A percentile compares a stretch with the other conserved stretches of the same genome.
Conservation (phyloP, 1,140 invertebrate species). For the Antheraea mylitta region DNA sequence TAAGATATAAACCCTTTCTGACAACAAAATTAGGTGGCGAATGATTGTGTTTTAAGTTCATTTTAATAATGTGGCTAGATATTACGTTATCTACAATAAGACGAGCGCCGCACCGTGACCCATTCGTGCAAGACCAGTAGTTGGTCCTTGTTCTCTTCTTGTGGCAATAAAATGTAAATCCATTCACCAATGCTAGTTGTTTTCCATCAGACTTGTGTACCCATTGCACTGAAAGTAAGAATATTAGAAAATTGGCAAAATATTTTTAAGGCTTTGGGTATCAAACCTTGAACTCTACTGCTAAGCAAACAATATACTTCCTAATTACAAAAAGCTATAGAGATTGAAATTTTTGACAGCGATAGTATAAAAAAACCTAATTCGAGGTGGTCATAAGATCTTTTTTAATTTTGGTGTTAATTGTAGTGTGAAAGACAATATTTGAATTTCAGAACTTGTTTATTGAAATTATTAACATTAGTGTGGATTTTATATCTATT, state of each 20-base stretch:
- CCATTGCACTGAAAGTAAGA: slow-evolving; percentile 22
- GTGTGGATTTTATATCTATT: too few relatives aligned
- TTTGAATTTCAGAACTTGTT: too few relatives aligned
- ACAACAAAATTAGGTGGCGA: slow-evolving; percentile 14
- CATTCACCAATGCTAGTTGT: slow-evolving; percentile 20
- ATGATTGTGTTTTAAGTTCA: slow-evolving; percentile 17
- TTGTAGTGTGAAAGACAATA: too few relatives aligned
- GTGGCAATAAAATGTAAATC: slow-evolving; percentile 29
- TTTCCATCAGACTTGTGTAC: slow-evolving; percentile 22
- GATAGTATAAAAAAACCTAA: too few relatives aligned
- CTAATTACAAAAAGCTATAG: too few relatives aligned
- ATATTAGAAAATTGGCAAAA: neutral
- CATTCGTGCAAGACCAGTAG: slow-evolving; percentile 26
- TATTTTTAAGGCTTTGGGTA: too few relatives aligned
- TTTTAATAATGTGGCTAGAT: neutral
- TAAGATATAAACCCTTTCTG: slow-evolving; percentile 32
- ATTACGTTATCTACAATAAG: neutral
- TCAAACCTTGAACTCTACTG: too few relatives aligned
- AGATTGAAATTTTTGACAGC: too few relatives aligned
- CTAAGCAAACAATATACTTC: too few relatives aligned
- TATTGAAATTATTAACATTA: too few relatives aligned
- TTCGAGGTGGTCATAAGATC: too few relatives aligned
- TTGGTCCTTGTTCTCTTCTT: neutral
- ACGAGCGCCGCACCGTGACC: slow-evolving; percentile 16
- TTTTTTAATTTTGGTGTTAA: too few relatives aligned